Conservation (phyloP, 2,888 invertebrate genomes). For the Patella depressa region DNA sequence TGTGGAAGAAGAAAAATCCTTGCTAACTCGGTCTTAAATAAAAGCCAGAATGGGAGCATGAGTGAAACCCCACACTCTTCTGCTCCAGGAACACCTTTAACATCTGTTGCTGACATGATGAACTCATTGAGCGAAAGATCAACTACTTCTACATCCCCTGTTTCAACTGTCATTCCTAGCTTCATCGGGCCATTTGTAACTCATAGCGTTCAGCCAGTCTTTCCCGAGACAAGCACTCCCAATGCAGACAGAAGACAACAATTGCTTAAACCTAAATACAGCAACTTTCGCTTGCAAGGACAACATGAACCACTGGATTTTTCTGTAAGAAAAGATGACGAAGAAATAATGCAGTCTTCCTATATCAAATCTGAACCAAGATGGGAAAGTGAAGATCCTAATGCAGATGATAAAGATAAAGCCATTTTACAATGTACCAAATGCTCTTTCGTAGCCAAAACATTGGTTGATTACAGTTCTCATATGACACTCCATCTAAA, state of each 20-base stretch:
- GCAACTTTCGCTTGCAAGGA: conserved; percentile 26
- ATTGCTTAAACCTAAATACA: conserved; percentile 15
- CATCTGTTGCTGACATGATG: conserved; percentile 17
- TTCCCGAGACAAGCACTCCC: conserved; percentile 23
- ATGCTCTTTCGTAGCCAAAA: conserved; percentile 59
- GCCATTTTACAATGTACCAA: conserved; percentile 55
- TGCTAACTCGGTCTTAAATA: conserved; percentile 31
- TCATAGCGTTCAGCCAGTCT: conserved; percentile 41
- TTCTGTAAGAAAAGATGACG: conserved; percentile 47
- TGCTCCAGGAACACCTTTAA: conserved; percentile 11
- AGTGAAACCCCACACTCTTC: conserved; percentile 7
- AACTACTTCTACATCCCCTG: not conserved
- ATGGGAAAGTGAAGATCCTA: conserved; percentile 37
- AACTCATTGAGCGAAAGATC: conserved; percentile 4
- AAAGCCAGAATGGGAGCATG: conserved; percentile 17
- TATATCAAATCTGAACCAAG: conserved; percentile 36
- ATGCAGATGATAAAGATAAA: conserved; percentile 23
- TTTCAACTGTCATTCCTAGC: conserved; percentile 50
- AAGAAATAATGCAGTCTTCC: conserved; percentile 17
- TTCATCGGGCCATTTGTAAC: conserved; percentile 64
- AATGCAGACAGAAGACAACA: conserved; percentile 11
- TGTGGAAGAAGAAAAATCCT: conserved; percentile 35
- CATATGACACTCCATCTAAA: conserved; percentile 63
- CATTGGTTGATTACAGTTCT: conserved; percentile 58
- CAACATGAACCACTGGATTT: conserved; percentile 45